Evolutionary conservation across 2,797 vertebrate genomes (phyloP).

Genomic region (Peromyscus eremicus): DNA sequence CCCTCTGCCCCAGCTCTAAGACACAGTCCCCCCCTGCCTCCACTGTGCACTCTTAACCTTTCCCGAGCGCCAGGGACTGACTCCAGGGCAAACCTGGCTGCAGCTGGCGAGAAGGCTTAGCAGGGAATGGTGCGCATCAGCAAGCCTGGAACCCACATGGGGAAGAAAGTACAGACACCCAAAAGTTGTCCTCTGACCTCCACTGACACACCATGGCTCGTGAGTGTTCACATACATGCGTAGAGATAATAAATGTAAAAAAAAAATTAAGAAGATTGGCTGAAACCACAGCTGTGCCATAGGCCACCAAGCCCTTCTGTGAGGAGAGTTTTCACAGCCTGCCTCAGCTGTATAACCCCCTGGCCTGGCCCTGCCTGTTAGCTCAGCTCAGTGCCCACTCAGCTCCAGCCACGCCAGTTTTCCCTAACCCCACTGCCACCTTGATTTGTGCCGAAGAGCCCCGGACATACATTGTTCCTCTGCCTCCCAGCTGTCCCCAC

Average conservation of each 20-base stretch:
- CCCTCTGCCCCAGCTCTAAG: neutral
- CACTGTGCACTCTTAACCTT: rapidly evolving
- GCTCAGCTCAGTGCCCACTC: neutral
- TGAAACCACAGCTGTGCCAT: neutral
- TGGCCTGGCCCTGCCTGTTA: neutral
- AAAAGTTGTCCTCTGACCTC: neutral
- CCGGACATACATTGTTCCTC: neutral
- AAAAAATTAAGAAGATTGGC: neutral
- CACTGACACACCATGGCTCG: neutral
- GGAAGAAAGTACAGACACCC: no score
- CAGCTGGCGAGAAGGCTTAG: neutral
- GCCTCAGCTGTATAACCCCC: neutral
- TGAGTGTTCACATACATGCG: no score
- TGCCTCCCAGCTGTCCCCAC: neutral
- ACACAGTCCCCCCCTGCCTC: neutral
- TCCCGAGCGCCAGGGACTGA: neutral
- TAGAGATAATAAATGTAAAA: neutral
- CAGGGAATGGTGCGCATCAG: no score
- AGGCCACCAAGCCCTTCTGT: neutral
- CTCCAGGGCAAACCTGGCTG: neutral
- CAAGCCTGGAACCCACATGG: neutral
- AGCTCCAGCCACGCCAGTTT: neutral
- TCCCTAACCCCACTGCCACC: no score
- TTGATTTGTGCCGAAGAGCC: neutral
- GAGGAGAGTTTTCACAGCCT: neutral